Base-by-base conservation (phyloP, 2,888 invertebrate species). In the Andrena fulva region DNA sequence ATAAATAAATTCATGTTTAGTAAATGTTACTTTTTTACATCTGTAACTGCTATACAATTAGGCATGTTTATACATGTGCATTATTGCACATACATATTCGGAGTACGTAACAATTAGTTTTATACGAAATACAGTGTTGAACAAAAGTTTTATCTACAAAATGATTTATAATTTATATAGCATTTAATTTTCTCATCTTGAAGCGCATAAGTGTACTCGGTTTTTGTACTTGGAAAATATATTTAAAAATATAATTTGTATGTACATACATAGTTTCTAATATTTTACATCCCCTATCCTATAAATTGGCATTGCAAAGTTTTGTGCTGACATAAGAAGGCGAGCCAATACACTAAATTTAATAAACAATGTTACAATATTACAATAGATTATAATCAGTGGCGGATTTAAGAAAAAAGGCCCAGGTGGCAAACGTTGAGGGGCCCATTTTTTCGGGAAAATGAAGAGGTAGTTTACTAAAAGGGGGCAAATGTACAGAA, bases 1-100 rank as follows among this genome's bases (percentile, higher is more conserved):
- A 67, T 29, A 74, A 81, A 69, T 56, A 82, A 80, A 60, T 77
- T 62, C 77, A 68, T 54, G 35, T 81, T 76, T 63, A 71, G 60
- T 80, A 35, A 54, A 80, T 12, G 50, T 12, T 63, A 72, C 71
- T 70, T 69, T 29, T 56, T n/a, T 33, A 56, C 16, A 71, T 77
- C 8, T 67, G n/a, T 16, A 50, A 52, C 66, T 63, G 42, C 42
- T 42, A 54, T 63, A 62, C 68, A 78, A 20, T 64, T 52, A 48
- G 54, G 4, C 50, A 4, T 48, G 54, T 35, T 16, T 35, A 27
- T 29, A 52, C 52, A 8, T 54, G 64, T 72, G 29, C 33, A 50
- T 10, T 33, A 31, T 54, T 27, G 27, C 31, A 73, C 24, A 10
- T 52, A 31, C 16, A 54, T 67, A 20, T 69, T 52, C 60, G 42